Evolutionary conservation across 1,140 invertebrate species (phyloP), one percentile per base, ranked within the genome.

Genomic region (Zaprionus africanus): DNA sequence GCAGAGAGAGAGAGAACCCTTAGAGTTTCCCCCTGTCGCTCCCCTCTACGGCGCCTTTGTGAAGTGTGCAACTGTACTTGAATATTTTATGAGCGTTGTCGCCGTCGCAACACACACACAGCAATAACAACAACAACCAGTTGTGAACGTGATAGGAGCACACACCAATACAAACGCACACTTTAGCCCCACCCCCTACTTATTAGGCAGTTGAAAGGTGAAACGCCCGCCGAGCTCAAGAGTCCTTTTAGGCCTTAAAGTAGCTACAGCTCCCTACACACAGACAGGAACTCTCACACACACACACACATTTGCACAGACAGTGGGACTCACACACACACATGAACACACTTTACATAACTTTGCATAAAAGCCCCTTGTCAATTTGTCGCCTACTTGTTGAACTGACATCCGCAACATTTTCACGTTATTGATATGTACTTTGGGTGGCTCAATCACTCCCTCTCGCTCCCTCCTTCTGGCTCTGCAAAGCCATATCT

Each of bases 41-140:
- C 22, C 7, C 41, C 31, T 19, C 51, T 63, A 15, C 43, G 26
- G 28, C 56, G 61, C 59, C 73, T 64, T 67, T 56, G 69, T 85
- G 38, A 82, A 85, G 82, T 86, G 82, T 86, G 82, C 71, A 85
- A 78, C 85, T 82, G 82, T 73, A 86, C 82, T 82, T 86, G 82
- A 86, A 86, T 86, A 86, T 86, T 86, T 87, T 76, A 86, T 86
- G 79, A 86, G 79, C 79, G 66, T 68, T 60, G 75, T 74, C 78
- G 58, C 61, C 43, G 63, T 17, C 57, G 81, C 77, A 83, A 64
- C 66, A 54, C 60, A 22, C 22, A 22, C 22, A 22, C 22, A 22
- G 81, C 77, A 83, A 64, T 63, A 58, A 59, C 53, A 76, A 60
- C 73, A 71, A 67, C 56, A 73, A 66, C 24, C 53, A 60, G 74